phyloP scores from a whole-genome alignment of 1,140 invertebrate species.

The Drepana arcuata region DNA sequence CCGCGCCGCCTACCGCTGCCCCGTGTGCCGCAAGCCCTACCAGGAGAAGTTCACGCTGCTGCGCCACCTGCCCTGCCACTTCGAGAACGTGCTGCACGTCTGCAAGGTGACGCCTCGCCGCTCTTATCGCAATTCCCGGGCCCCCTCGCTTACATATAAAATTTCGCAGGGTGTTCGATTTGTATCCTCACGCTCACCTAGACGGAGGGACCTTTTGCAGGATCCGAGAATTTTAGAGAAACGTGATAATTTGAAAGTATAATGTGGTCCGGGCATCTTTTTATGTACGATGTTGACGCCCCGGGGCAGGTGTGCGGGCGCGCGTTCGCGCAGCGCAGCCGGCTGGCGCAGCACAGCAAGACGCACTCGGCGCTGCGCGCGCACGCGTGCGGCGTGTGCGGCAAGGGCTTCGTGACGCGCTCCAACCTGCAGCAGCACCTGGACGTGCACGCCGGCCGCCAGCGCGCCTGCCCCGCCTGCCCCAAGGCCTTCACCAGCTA shows the following conservation, averaged over 20 bases:
- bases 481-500: conserved; percentile 40
- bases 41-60: conserved; percentile 36
- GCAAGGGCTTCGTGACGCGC: conserved; percentile 37
- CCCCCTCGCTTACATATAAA: no score
- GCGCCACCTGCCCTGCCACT: conserved; percentile 46
- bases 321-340: conserved; percentile 32
- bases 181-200: no score
- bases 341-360: conserved; percentile 42
- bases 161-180: no score
- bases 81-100: conserved; percentile 40
- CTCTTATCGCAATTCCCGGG: no score
- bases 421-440: conserved; percentile 36
- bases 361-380: conserved; percentile 28
- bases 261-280: no score
- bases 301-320: conserved; percentile 38
- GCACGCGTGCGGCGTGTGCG: conserved; percentile 38
- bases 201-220: no score
- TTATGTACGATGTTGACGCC: no score
- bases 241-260: no score
- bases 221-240: no score
- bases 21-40: conserved; percentile 38
- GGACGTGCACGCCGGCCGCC: conserved; percentile 39
- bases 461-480: conserved; percentile 40
- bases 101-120: conserved; percentile 32
- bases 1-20: conserved; percentile 36